A percentile compares a stretch with the other conserved stretches of the same genome.
Conservation (phyloP, 1,140 invertebrate species). For the Camponotus floridanus region DNA sequence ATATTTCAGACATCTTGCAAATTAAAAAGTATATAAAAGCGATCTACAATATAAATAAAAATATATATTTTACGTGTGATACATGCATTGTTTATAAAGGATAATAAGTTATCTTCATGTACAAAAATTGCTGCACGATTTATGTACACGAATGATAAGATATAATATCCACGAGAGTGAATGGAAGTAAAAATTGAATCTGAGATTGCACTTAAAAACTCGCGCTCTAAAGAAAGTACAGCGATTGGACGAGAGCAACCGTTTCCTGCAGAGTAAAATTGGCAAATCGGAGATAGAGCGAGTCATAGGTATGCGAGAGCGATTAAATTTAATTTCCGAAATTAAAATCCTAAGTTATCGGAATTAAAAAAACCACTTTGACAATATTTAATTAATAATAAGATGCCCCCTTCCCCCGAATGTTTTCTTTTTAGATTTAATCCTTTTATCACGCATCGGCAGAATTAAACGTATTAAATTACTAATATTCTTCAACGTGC, state of each 20-base stretch:
- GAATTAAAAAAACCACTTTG: too few species aligned
- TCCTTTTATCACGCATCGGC: conserved; percentile 22
- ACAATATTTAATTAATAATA: background rate
- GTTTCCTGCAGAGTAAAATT: conserved; percentile 20
- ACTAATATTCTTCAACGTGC: conserved; percentile 75
- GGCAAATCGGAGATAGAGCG: conserved; percentile 12
- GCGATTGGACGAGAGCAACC: conserved; percentile 38
- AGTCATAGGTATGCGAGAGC: background rate
- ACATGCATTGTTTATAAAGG: background rate
- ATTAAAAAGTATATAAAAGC: background rate
- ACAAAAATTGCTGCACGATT: background rate
- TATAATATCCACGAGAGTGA: conserved; percentile 22
- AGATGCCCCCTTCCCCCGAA: background rate
- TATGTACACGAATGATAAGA: conserved; percentile 36
- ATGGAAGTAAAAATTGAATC: conserved; percentile 54
- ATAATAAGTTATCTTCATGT: background rate
- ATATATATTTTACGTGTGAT: background rate
- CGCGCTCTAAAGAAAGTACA: conserved; percentile 49
- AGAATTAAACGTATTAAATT: conserved; percentile 82
- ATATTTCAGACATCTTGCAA: background rate
- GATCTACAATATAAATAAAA: background rate
- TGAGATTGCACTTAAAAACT: conserved; percentile 29
- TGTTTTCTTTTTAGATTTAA: background rate
- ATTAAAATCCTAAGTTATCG: too few species aligned
- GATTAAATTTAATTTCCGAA: background rate